These are phyloP conservation scores for Samia ricini DNA, from an alignment of 1,140 invertebrate species.

Conservation along the genomic window DNA sequence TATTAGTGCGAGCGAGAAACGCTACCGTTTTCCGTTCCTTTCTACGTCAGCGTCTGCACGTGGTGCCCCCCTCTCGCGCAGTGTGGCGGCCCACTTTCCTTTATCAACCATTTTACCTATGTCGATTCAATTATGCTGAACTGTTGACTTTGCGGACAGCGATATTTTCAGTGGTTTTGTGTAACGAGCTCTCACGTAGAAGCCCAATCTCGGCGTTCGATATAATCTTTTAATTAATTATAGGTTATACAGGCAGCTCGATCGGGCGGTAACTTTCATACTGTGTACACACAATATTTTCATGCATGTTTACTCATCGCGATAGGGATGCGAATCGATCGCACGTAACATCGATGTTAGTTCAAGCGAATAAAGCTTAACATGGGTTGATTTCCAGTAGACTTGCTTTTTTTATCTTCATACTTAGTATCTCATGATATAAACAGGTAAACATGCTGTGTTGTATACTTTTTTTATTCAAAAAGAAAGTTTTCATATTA, in stretches of 20 bases:
- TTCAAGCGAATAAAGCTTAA: background rate
- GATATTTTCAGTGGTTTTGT: conserved; percentile 42
- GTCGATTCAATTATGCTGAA: conserved; percentile 59
- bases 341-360: background rate
- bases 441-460: background rate
- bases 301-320: background rate
- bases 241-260: too few species aligned
- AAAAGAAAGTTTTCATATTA: too few species aligned
- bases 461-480: background rate
- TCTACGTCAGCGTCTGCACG: conserved; percentile 27
- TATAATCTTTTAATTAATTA: conserved; percentile 37
- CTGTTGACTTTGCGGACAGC: conserved; percentile 49
- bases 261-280: conserved; percentile 6
- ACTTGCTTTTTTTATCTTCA: background rate
- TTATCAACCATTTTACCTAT: conserved; percentile 44
- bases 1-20: conserved; percentile 30
- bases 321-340: background rate
- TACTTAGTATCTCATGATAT: background rate
- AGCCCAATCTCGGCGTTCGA: conserved; percentile 23
- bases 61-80: conserved; percentile 29
- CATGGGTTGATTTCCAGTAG: background rate
- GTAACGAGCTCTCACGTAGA: conserved; percentile 21
- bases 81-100: conserved; percentile 31
- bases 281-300: conserved; percentile 2
- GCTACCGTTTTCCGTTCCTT: conserved; percentile 1